A percentile compares a stretch with the other conserved stretches of the same genome.
Conservation (phyloP, 2,888 invertebrate species). For the Dolichomitus sp. region DNA sequence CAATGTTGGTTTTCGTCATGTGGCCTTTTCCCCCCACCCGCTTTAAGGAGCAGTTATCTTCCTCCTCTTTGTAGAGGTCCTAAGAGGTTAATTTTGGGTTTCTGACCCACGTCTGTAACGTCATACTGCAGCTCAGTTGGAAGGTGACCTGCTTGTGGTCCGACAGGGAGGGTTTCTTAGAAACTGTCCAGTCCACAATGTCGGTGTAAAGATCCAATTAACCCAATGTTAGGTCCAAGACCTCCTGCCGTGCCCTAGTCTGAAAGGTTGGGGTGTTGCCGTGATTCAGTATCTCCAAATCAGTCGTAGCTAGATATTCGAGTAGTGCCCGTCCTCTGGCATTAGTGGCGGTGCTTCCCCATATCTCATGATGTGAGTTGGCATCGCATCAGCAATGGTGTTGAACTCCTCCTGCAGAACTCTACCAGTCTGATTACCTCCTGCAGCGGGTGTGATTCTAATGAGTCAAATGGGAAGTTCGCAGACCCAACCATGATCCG, state of each 20-base stretch:
- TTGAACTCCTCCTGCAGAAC: neutral
- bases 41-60: no score
- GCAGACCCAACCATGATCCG: neutral
- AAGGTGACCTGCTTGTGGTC: neutral
- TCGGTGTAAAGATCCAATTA: neutral
- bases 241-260: neutral
- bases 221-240: neutral
- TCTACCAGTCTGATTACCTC: neutral
- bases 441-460: neutral
- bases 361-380: neutral
- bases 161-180: neutral
- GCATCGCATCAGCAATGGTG: neutral
- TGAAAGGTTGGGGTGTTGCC: neutral
- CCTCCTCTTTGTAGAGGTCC: neutral
- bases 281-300: neutral
- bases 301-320: neutral
- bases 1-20: no score
- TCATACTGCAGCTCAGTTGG: neutral
- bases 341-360: neutral
- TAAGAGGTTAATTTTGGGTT: neutral
- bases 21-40: no score
- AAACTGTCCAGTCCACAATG: neutral
- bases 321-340: neutral
- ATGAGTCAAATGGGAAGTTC: neutral
- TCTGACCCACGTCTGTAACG: neutral